Evolutionary conservation across 2,113 vertebrate species (phyloP).

Genomic region (Steatornis caripensis): DNA sequence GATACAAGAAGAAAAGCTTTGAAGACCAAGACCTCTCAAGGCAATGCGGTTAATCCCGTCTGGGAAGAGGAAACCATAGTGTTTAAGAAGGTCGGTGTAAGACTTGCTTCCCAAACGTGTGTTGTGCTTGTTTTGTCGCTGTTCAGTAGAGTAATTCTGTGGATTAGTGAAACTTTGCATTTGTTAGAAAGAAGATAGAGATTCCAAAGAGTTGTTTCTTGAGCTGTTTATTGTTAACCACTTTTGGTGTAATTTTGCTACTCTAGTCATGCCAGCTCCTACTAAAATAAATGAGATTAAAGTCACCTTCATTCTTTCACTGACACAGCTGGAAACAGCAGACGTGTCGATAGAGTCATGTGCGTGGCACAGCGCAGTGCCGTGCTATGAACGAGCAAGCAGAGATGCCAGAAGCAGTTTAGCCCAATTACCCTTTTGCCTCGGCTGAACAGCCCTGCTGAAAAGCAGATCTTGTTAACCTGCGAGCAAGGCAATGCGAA

Average conservation of each 20-base stretch:
- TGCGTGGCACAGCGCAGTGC: not conserved
- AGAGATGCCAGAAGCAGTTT: not conserved
- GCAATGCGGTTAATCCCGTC: slow-evolving; percentile 93
- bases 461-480: not conserved
- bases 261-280: not conserved
- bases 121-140: not conserved
- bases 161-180: not conserved
- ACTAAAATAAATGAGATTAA: not conserved
- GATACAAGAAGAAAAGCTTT: slow-evolving; percentile 96
- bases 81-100: slow-evolving; percentile 88
- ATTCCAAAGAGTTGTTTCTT: not conserved
- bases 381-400: not conserved
- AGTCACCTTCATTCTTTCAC: not conserved
- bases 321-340: not conserved
- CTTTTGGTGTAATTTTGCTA: not conserved
- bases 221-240: not conserved
- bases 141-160: not conserved
- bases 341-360: fast-evolving
- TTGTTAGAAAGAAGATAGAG: not conserved
- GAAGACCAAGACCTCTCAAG: slow-evolving; percentile 93
- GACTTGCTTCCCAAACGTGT: not conserved
- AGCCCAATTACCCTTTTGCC: not conserved
- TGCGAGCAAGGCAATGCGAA: not conserved
- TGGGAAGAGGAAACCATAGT: slow-evolving; percentile 97
- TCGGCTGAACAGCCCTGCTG: not conserved